These are phyloP conservation scores for Danio aesculapii DNA, from an alignment of 2,797 vertebrate species.

Conservation along the genomic window DNA sequence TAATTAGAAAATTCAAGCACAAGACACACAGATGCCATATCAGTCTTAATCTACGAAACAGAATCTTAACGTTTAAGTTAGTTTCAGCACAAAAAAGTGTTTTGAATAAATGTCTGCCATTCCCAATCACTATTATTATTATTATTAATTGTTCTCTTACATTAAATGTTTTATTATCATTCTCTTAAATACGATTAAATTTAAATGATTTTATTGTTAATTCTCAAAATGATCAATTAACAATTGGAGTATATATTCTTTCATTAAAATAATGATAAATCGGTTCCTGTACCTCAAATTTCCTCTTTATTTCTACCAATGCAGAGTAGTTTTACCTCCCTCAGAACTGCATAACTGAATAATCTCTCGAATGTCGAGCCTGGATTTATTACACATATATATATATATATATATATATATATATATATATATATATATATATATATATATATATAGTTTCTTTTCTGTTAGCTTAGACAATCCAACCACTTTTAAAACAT, in stretches of 20 bases:
- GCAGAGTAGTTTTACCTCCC: not conserved
- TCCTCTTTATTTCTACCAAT: too few relatives aligned
- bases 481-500: too few relatives aligned
- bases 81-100: not conserved
- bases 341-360: not conserved
- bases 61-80: not conserved
- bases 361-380: not conserved
- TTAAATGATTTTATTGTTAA: not conserved
- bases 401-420: too few relatives aligned
- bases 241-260: not conserved
- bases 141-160: not conserved
- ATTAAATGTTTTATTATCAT: not conserved
- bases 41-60: not conserved
- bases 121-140: not conserved
- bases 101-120: not conserved
- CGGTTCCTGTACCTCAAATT: not conserved
- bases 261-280: not conserved
- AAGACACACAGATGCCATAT: not conserved
- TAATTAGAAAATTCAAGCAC: not conserved
- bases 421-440: too few relatives aligned
- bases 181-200: not conserved
- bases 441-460: too few relatives aligned
- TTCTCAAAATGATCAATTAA: not conserved
- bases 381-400: not conserved
- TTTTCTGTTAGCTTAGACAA: not conserved